Evolutionary conservation across 2,888 invertebrate genomes (phyloP), one percentile per base, ranked within the genome.

Genomic region (Clunio marinus): DNA sequence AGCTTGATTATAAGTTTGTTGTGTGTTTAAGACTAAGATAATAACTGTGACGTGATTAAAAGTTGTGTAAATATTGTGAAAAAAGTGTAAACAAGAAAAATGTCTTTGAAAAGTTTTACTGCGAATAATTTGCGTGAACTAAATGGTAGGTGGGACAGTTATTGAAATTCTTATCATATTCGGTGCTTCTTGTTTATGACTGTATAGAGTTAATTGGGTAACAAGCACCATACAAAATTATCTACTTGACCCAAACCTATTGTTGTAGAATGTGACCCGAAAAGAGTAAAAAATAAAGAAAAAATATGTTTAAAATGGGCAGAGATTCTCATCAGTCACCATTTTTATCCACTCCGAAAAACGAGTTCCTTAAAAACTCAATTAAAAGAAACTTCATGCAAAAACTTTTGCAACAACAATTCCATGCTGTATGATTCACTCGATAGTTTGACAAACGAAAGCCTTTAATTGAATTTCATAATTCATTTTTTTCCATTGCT

Each of bases 21-120:
- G 41, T 2, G 41, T 41, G 41, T 41, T 15, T n/a, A 5, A 41
- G 10, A 2, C 15, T 10, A 2, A 15, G n/a, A n/a, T 41, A 13
- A 41, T 2, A n/a, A n/a, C 10, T 2, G 10, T 5, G 41, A 10
- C 10, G 41, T n/a, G 41, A 17, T 15, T 17, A 10, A 51, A 51
- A 51, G 5, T 22, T 17, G 51, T 51, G 51, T 51, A 51, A 20
- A 51, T 51, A 51, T 17, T 22, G 51, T 17, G 51, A 8, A 17
- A 51, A 51, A 51, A 51, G 17, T 5, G 7, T 4, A 51, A 20
- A 51, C 17, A 59, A 57, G n/a, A 57, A 25, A 57, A 35, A 60
- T 60, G 60, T 60, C 60, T 41, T 15, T 60, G 10, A 60, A 60
- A 37, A 37, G 37, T 37, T 60, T 60, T 60, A 60, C 60, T 24